Percentiles rank a stretch among this genome's conserved stretches.
These are phyloP conservation scores for Zeuzera pyrina DNA, from an alignment of 2,888 invertebrate genomes.

Conservation along the genomic window DNA sequence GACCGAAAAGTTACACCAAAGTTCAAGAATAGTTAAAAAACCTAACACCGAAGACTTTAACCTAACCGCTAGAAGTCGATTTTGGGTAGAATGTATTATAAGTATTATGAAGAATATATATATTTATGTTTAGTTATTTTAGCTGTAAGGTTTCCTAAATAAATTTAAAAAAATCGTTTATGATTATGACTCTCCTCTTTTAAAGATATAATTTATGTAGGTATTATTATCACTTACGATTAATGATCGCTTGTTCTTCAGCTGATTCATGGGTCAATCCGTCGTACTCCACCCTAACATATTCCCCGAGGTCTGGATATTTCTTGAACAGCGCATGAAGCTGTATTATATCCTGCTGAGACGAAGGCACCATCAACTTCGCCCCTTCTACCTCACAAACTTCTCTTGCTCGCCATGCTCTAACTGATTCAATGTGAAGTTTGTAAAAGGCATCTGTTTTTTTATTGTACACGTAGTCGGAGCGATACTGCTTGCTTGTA, in stretches of 20 bases:
- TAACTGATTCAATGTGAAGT: constrained; percentile 30
- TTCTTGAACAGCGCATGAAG: constrained; percentile 39
- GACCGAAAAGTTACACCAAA: too few species aligned
- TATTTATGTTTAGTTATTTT: too few species aligned
- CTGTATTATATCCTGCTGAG: constrained; percentile 28
- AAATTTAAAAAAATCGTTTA: too few species aligned
- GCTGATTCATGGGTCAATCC: constrained; percentile 29
- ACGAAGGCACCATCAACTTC: constrained; percentile 25
- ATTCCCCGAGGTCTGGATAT: constrained; percentile 36
- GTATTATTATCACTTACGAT: constrained; percentile 22
- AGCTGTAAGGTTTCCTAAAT: too few species aligned
- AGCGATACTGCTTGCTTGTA: constrained; percentile 27
- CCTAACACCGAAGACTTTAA: too few species aligned
- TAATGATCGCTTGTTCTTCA: constrained; percentile 26
- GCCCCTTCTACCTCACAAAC: constrained; percentile 35
- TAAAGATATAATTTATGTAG: too few species aligned
- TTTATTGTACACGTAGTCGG: constrained; percentile 39
- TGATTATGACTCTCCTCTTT: too few species aligned
- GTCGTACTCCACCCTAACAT: constrained; percentile 33
- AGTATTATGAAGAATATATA: too few species aligned
- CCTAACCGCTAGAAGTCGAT: too few species aligned
- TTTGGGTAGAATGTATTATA: too few species aligned
- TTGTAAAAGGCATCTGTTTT: constrained; percentile 46
- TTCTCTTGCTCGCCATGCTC: constrained; percentile 1
- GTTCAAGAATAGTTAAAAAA: too few species aligned